A percentile compares a stretch with the other conserved stretches of the same genome.
Evolutionary conservation across 2,113 vertebrate species (phyloP).

Genomic region (Xiphophorus hellerii): DNA sequence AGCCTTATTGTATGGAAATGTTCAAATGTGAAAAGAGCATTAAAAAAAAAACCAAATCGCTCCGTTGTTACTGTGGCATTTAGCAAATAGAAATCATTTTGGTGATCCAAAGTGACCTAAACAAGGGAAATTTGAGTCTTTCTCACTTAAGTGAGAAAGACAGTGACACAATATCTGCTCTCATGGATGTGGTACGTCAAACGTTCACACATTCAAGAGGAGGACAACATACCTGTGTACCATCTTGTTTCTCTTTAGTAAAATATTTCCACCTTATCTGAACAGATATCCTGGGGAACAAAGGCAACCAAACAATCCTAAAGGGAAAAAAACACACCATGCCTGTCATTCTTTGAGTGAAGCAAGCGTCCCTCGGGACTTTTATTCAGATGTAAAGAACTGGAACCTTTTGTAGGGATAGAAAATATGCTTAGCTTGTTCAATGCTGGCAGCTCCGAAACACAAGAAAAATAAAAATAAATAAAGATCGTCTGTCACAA

Average conservation of each 20-base stretch:
- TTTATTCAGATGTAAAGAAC: background rate
- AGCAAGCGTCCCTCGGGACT: background rate
- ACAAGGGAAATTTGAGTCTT: too few relatives aligned
- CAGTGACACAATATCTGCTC: too few relatives aligned
- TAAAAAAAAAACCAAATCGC: too few relatives aligned
- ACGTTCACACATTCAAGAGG: too few relatives aligned
- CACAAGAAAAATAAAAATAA: background rate
- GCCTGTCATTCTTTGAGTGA: background rate
- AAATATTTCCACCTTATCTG: background rate
- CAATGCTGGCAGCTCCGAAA: background rate
- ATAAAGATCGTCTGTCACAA: background rate
- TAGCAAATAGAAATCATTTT: too few relatives aligned
- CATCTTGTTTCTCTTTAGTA: background rate
- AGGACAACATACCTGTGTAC: background rate
- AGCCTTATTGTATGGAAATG: too few relatives aligned
- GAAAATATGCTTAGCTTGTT: background rate
- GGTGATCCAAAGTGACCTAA: too few relatives aligned
- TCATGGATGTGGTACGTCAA: too few relatives aligned
- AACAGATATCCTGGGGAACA: background rate
- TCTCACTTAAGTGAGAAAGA: too few relatives aligned
- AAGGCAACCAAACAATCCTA: background rate
- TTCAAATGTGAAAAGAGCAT: too few relatives aligned
- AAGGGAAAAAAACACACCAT: background rate
- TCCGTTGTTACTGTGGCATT: too few relatives aligned
- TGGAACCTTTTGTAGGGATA: background rate